Percentiles rank a stretch among this genome's conserved stretches.
Evolutionary conservation across 2,888 invertebrate species (phyloP).

Genomic region (Tinea trinotella): DNA sequence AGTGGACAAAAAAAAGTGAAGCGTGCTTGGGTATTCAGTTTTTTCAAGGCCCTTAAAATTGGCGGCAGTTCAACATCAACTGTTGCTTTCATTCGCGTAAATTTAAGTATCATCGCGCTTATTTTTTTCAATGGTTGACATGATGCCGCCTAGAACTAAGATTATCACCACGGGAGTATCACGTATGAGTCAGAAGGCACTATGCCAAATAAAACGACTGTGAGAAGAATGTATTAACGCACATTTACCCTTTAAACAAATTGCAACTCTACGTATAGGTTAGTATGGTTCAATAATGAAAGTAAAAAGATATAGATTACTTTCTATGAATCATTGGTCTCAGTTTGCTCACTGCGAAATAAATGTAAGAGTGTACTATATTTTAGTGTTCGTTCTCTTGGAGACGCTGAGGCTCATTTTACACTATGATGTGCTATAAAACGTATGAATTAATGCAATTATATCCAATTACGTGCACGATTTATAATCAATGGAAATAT

Average conservation of each 20-base stretch:
- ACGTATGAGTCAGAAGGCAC: conserved; percentile 52
- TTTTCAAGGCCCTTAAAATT: background rate
- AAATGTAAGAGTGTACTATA: conserved; percentile 52
- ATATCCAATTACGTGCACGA: background rate
- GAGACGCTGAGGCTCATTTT: conserved; percentile 37
- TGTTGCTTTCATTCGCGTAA: conserved; percentile 10
- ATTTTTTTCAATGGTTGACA: conserved; percentile 7
- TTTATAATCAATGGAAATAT: background rate
- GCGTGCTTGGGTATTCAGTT: background rate
- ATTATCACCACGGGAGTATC: conserved; percentile 45
- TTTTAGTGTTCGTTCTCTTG: conserved; percentile 32
- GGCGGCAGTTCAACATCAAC: background rate
- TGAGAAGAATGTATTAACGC: conserved; percentile 39
- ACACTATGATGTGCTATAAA: conserved; percentile 31
- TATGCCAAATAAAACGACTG: conserved; percentile 44
- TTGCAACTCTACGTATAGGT: conserved; percentile 36
- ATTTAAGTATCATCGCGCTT: background rate
- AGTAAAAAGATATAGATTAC: conserved; percentile 35
- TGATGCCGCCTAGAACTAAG: conserved; percentile 25
- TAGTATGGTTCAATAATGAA: conserved; percentile 27
- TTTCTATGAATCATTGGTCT: conserved; percentile 50
- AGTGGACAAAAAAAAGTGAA: background rate
- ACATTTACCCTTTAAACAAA: conserved; percentile 32
- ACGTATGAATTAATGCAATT: background rate
- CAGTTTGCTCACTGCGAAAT: conserved; percentile 50